These are phyloP conservation scores for Platysternon megacephalum DNA, from an alignment of 2,113 vertebrate species.

Conservation along the genomic window DNA sequence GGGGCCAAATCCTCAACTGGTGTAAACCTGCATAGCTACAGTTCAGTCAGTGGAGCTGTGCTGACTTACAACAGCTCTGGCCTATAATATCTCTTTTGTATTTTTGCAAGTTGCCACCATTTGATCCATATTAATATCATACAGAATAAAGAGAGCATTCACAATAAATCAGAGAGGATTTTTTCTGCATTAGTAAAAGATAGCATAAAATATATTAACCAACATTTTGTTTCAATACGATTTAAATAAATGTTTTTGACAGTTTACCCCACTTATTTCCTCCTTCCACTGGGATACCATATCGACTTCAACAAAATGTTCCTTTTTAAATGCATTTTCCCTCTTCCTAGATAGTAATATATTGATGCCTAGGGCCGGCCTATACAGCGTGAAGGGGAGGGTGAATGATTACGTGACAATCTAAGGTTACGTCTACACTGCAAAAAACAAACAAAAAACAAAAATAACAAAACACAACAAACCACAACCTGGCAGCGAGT, in stretches of 20 bases:
- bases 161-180: not conserved
- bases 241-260: not conserved
- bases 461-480: not conserved
- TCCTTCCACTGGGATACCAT: not conserved
- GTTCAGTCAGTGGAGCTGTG: not conserved
- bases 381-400: not conserved
- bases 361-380: not conserved
- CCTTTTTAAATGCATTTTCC: not conserved
- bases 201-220: not conserved
- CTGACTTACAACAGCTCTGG: not conserved
- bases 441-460: not conserved
- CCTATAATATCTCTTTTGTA: not conserved
- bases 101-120: not conserved
- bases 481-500: not conserved
- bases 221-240: not conserved
- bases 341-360: not conserved
- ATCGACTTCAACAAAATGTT: not conserved
- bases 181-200: not conserved
- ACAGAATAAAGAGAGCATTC: not conserved
- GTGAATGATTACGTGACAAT: not conserved
- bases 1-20: not conserved
- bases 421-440: not conserved
- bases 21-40: not conserved
- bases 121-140: not conserved
- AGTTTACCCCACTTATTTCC: not conserved